These are phyloP conservation scores for Melipona bicolor DNA, from an alignment of 2,888 invertebrate genomes.

Conservation along the genomic window DNA sequence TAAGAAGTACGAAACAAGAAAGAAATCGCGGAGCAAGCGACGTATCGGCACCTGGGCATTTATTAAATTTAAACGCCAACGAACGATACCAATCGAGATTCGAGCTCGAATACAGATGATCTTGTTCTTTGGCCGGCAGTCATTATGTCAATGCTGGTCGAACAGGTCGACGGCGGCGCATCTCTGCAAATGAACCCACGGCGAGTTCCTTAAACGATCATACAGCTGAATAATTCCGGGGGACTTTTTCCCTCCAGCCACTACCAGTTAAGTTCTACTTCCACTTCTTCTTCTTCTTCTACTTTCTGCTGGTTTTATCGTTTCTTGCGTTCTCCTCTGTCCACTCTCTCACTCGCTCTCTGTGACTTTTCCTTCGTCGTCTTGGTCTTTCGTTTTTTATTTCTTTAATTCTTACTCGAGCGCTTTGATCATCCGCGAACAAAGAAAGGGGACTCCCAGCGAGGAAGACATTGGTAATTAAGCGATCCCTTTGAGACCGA, in stretches of 20 bases:
- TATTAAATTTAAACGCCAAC: not conserved
- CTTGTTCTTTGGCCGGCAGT: slow-evolving; percentile 11
- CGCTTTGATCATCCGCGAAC: slow-evolving; percentile 37
- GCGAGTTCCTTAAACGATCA: slow-evolving; percentile 44
- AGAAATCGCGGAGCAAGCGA: no score
- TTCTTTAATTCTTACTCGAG: not conserved
- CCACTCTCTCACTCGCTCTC: not conserved
- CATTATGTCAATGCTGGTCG: slow-evolving; percentile 42
- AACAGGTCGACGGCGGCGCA: slow-evolving; percentile 5
- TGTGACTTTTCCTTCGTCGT: not conserved
- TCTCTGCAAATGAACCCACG: slow-evolving; percentile 35
- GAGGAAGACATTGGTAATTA: slow-evolving; percentile 41
- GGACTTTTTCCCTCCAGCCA: slow-evolving; percentile 6
- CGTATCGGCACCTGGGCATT: not conserved
- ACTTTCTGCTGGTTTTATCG: slow-evolving; percentile 11
- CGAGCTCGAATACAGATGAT: slow-evolving; percentile 6
- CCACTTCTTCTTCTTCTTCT: not conserved
- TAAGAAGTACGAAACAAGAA: no score
- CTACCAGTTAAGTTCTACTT: not conserved
- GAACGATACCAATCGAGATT: not conserved
- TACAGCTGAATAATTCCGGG: slow-evolving; percentile 48
- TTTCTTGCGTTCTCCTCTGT: not conserved
- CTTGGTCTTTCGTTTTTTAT: not conserved
- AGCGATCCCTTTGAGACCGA: slow-evolving; percentile 23
- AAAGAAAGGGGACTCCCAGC: slow-evolving; percentile 21